These are phyloP conservation scores for Listronotus bonariensis DNA, from an alignment of 1,140 invertebrate species.

Conservation along the genomic window DNA sequence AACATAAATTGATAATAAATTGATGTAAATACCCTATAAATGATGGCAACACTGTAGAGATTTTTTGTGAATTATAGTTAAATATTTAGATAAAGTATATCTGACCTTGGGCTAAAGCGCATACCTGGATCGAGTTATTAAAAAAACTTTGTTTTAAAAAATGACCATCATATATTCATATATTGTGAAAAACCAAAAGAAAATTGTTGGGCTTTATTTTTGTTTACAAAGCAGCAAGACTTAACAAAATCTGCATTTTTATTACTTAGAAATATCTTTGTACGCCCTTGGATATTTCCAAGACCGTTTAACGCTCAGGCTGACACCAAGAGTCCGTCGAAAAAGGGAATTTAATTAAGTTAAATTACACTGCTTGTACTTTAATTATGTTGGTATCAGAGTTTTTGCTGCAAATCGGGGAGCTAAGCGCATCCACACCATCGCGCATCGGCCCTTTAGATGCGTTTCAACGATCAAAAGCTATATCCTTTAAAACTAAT, in stretches of 20 bases:
- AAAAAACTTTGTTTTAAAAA: too few relatives aligned
- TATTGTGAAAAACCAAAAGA: not conserved
- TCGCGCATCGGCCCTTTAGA: slow-evolving; percentile 33
- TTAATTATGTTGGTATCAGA: slow-evolving; percentile 62
- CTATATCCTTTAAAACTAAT: slow-evolving; percentile 42
- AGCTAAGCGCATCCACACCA: slow-evolving; percentile 44
- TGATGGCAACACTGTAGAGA: too few relatives aligned
- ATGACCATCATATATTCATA: too few relatives aligned
- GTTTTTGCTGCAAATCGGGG: slow-evolving; percentile 51
- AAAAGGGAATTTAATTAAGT: slow-evolving; percentile 63
- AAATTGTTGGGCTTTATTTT: not conserved
- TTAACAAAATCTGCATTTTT: not conserved
- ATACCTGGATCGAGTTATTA: too few relatives aligned
- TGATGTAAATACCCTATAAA: too few relatives aligned
- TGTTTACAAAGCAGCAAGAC: not conserved
- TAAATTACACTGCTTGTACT: slow-evolving; percentile 62
- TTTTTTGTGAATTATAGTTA: too few relatives aligned
- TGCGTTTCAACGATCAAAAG: slow-evolving; percentile 52
- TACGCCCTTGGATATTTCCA: slow-evolving; percentile 24
- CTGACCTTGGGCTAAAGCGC: too few relatives aligned
- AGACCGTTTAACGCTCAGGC: slow-evolving; percentile 25
- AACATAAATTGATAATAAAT: too few relatives aligned
- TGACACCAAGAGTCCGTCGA: slow-evolving; percentile 43
- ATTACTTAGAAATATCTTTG: not conserved
- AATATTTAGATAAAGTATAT: too few relatives aligned